phyloP scores from a whole-genome alignment of 2,888 invertebrate species.

The Andricus quercusramuli region DNA sequence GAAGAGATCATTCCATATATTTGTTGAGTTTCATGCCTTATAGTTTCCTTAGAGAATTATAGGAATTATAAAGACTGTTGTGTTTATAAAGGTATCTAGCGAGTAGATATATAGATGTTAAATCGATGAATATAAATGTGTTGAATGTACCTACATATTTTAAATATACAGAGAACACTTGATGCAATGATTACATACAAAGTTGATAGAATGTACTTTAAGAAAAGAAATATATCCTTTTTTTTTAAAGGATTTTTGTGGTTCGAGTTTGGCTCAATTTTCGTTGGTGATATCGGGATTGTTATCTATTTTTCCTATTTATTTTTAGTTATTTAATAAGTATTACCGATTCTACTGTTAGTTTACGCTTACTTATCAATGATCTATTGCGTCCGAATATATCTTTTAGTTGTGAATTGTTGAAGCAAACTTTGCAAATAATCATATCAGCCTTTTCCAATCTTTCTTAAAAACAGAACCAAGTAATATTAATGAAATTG shows the following conservation, averaged over 20 bases:
- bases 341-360: background rate
- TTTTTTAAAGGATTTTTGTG: background rate
- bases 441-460: constrained; percentile 15
- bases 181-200: background rate
- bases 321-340: background rate
- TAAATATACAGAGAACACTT: constrained; percentile 4
- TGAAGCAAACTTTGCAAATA: background rate
- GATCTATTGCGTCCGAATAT: background rate
- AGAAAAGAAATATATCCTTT: background rate
- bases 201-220: background rate
- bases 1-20: background rate
- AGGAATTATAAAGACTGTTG: background rate
- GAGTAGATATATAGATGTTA: constrained; percentile 9
- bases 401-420: background rate
- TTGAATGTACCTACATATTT: background rate
- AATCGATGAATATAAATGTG: background rate
- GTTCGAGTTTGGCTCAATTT: background rate
- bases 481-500: constrained; percentile 15
- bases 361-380: background rate
- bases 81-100: background rate
- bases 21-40: background rate
- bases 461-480: constrained; percentile 22
- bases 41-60: constrained; percentile 1
- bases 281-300: background rate
- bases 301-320: constrained; percentile 4